phyloP scores from a whole-genome alignment of 2,797 vertebrate genomes.

The Serranus cabrilla region DNA sequence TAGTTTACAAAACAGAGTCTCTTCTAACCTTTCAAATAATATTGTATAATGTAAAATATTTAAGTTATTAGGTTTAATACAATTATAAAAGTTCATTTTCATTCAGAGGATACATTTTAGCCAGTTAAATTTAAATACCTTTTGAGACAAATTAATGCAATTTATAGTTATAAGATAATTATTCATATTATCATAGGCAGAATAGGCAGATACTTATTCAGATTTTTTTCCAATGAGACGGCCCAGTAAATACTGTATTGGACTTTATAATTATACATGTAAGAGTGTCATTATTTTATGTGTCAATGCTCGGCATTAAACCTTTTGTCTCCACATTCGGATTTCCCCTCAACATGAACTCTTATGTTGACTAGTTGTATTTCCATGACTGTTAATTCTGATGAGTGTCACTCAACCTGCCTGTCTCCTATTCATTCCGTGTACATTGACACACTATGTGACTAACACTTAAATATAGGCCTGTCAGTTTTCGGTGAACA shows the following conservation, averaged over 20 bases:
- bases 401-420: constrained; percentile 16
- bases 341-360: constrained; percentile 30
- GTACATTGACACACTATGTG: neutral
- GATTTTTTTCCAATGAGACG: constrained; percentile 12
- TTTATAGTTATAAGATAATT: constrained; percentile 31
- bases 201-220: constrained; percentile 32
- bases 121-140: constrained; percentile 19
- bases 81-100: constrained; percentile 1
- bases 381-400: constrained; percentile 15
- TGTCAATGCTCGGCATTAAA: neutral
- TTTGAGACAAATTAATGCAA: constrained; percentile 24
- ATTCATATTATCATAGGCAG: constrained; percentile 14
- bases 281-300: constrained; percentile 1
- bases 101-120: constrained; percentile 7
- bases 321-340: neutral
- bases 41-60: neutral
- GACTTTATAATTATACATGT: neutral
- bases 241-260: constrained; percentile 1
- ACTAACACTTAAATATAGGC: constrained; percentile 1
- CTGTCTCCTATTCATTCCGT: neutral
- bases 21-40: neutral
- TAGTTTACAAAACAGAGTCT: neutral
- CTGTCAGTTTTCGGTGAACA: constrained; percentile 12
- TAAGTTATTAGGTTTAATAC: neutral
- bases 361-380: constrained; percentile 16